Evolutionary conservation across 1,140 invertebrate species (phyloP).

Genomic region (Orius insidiosus): DNA sequence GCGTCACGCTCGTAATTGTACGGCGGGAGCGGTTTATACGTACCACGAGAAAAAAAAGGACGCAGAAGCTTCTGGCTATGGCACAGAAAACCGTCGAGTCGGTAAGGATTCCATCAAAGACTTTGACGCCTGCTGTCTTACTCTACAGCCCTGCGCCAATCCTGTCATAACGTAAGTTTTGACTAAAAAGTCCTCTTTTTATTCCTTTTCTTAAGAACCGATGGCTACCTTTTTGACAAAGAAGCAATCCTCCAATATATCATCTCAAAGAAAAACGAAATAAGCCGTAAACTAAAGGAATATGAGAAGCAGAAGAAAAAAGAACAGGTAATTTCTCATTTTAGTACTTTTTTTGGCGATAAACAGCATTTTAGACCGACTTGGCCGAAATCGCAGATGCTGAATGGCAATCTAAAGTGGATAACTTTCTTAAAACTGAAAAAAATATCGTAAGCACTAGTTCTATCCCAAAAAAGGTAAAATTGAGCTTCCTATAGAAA

Average conservation of each 20-base stretch:
- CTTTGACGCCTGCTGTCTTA: constrained; percentile 96
- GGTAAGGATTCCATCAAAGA: constrained; percentile 95
- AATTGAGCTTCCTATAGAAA: too few species aligned
- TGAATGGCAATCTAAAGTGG: constrained; percentile 48
- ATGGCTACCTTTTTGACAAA: constrained; percentile 93
- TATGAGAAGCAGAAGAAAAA: constrained; percentile 77
- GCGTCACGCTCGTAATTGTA: constrained; percentile 91
- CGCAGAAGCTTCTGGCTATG: constrained; percentile 77
- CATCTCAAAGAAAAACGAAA: constrained; percentile 86
- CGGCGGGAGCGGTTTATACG: constrained; percentile 93
- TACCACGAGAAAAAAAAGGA: constrained; percentile 98
- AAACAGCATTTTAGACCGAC: constrained; percentile 29
- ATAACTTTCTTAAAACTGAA: constrained; percentile 60
- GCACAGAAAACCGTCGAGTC: constrained; percentile 63
- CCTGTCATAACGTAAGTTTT: constrained; percentile 63
- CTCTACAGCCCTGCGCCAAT: constrained; percentile 84
- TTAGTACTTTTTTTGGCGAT: too few species aligned
- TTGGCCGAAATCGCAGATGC: constrained; percentile 43
- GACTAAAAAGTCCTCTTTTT: not conserved
- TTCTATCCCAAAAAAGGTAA: constrained; percentile 27
- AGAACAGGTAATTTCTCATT: constrained; percentile 35
- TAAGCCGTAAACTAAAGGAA: constrained; percentile 74
- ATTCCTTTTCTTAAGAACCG: constrained; percentile 37
- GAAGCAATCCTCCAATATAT: constrained; percentile 94
- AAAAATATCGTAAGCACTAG: constrained; percentile 47